Evolutionary conservation across 2,797 vertebrate genomes (phyloP).

Genomic region (Phrynocephalus forsythii): DNA sequence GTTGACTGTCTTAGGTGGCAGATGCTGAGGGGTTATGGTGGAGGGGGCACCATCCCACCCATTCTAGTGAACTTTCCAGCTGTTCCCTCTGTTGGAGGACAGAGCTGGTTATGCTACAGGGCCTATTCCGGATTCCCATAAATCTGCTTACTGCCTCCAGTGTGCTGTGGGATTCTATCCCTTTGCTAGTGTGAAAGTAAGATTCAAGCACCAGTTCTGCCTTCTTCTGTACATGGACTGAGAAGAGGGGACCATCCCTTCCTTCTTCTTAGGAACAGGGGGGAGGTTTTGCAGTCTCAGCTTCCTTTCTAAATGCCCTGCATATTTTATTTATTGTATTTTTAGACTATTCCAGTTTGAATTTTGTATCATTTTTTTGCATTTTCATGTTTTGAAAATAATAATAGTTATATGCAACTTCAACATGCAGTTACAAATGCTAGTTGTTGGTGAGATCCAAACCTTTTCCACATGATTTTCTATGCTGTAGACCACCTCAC

Average conservation of each 20-base stretch:
- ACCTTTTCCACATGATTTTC: background rate
- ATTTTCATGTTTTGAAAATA: background rate
- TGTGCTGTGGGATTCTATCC: background rate
- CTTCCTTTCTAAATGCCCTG: constrained; percentile 51
- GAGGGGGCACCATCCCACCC: background rate
- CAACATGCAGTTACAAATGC: background rate
- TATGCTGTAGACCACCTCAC: background rate
- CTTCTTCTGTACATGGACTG: background rate
- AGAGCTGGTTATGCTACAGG: background rate
- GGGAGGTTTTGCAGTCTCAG: background rate
- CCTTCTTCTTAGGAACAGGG: background rate
- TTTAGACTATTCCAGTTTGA: background rate
- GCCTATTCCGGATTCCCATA: background rate
- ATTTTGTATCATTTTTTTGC: background rate
- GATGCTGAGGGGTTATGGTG: background rate
- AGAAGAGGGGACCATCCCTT: background rate
- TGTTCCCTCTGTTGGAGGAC: background rate
- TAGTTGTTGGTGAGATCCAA: background rate
- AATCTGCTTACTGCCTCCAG: background rate
- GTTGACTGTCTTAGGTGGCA: background rate
- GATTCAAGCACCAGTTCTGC: background rate
- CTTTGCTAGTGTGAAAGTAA: background rate
- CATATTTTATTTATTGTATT: background rate
- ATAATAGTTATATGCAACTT: background rate
- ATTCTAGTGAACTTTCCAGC: background rate